phyloP scores from a whole-genome alignment of 2,113 vertebrate genomes.

The Clinocottus analis region DNA sequence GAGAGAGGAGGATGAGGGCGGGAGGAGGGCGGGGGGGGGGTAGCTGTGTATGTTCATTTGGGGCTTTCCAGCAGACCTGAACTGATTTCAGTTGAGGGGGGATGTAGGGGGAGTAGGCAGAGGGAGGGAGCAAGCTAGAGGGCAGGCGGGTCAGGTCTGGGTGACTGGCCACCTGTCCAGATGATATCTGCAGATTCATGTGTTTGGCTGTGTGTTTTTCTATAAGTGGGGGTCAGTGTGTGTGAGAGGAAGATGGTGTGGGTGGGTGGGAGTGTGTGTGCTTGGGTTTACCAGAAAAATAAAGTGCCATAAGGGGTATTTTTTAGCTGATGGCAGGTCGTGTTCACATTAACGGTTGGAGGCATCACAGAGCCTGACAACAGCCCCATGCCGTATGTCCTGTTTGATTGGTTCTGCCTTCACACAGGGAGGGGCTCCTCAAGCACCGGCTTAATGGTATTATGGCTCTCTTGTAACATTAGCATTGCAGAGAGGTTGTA shows the following conservation, averaged over 20 bases:
- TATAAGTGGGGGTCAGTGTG: constrained; percentile 35
- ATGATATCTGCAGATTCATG: constrained; percentile 76
- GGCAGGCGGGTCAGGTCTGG: constrained; percentile 79
- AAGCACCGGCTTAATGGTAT: constrained; percentile 36
- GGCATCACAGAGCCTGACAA: constrained; percentile 49
- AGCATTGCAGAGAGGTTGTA: constrained; percentile 9
- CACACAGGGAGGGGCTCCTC: constrained; percentile 54
- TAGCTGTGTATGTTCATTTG: constrained; percentile 72
- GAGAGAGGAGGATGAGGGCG: background rate
- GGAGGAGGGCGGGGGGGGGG: constrained; percentile 14
- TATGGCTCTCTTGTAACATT: constrained; percentile 7
- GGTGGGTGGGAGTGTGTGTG: constrained; percentile 27
- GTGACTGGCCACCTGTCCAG: constrained; percentile 85
- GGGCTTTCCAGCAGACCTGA: constrained; percentile 80
- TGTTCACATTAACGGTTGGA: constrained; percentile 63
- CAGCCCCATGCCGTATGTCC: constrained; percentile 14
- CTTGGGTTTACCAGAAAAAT: constrained; percentile 67
- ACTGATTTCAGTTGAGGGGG: constrained; percentile 69
- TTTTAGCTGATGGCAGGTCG: constrained; percentile 59
- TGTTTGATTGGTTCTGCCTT: constrained; percentile 43
- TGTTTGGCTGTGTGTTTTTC: constrained; percentile 44
- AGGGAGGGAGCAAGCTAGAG: constrained; percentile 56
- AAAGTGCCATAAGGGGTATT: constrained; percentile 76
- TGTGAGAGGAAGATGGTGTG: constrained; percentile 26
- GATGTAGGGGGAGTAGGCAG: background rate